phyloP scores from a whole-genome alignment of 53 echinoderm and acorn worm species.

The Apostichopus leukothele region DNA sequence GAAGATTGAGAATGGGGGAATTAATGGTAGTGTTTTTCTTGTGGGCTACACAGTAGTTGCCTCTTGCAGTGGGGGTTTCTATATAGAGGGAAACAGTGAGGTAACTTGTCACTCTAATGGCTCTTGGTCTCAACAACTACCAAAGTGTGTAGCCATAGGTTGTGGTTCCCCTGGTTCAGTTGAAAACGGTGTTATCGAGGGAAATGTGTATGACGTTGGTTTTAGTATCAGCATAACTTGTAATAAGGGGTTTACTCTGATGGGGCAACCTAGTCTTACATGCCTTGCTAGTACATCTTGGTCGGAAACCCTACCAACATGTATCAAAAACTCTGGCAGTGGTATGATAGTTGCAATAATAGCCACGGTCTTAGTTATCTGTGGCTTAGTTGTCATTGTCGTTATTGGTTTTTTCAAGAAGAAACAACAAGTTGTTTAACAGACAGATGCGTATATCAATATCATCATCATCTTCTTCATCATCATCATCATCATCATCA shows the following conservation, averaged over 20 bases:
- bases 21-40: background rate
- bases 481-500: too few relatives aligned
- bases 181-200: background rate
- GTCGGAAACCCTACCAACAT: background rate
- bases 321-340: background rate
- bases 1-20: background rate
- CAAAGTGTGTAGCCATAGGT: background rate
- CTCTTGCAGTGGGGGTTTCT: background rate
- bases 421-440: too few relatives aligned
- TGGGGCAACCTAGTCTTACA: background rate
- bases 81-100: background rate
- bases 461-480: too few relatives aligned
- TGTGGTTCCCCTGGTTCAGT: background rate
- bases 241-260: background rate
- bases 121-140: background rate
- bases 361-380: too few relatives aligned
- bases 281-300: background rate
- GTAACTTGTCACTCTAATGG: slow-evolving; percentile 8
- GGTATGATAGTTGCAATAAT: too few relatives aligned
- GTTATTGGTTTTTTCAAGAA: too few relatives aligned
- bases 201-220: background rate
- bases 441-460: too few relatives aligned
- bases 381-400: too few relatives aligned
- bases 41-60: background rate
- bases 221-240: background rate